Conservation (phyloP, 2,888 invertebrate species). For the Tenthredo livida region DNA sequence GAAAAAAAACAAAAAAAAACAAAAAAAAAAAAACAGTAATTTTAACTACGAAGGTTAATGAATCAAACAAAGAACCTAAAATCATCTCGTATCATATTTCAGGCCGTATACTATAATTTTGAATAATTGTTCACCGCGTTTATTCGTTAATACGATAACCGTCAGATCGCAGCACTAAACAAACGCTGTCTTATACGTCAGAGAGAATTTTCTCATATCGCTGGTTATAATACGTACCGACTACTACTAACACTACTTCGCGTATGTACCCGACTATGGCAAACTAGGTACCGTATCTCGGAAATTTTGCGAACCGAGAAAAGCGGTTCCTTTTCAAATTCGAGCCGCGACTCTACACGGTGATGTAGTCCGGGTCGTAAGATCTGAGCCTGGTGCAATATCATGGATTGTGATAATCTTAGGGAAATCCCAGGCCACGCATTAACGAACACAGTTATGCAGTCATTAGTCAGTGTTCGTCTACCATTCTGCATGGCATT, state of each 20-base stretch:
- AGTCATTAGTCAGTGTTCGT: neutral
- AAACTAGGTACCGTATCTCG: neutral
- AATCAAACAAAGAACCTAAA: neutral
- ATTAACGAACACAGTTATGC: neutral
- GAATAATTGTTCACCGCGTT: neutral
- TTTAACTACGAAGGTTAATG: neutral
- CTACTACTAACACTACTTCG: neutral
- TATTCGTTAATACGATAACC: neutral
- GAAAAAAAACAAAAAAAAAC: too few species aligned
- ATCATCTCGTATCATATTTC: neutral
- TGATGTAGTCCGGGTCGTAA: neutral
- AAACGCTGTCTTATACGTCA: neutral
- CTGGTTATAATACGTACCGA: neutral
- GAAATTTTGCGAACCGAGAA: neutral
- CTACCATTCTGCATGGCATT: neutral
- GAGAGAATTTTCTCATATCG: neutral
- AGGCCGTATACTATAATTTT: neutral
- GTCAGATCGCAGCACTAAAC: constrained; percentile 18
- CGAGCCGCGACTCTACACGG: neutral
- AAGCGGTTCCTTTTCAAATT: neutral
- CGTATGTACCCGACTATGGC: neutral
- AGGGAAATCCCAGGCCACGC: constrained; percentile 10
- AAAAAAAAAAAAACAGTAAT: too few species aligned
- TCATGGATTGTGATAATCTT: neutral
- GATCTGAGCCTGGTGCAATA: neutral